Evolutionary conservation across 1,140 invertebrate genomes (phyloP).

Genomic region (Brevipalpus yothersi): DNA sequence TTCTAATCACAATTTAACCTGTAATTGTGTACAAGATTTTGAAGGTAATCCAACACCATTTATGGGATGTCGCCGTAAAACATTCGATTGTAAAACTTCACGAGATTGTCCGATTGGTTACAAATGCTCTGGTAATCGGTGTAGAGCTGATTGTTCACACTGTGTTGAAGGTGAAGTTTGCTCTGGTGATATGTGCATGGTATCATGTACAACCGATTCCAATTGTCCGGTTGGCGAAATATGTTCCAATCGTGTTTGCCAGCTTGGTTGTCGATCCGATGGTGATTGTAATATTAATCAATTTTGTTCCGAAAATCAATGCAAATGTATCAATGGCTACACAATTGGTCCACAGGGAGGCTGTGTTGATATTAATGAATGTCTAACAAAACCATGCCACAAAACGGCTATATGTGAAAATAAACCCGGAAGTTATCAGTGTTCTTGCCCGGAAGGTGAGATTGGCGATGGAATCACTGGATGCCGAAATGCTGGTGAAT

Average conservation of each 20-base stretch:
- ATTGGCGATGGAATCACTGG: constrained; percentile 40
- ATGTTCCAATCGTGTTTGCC: constrained; percentile 39
- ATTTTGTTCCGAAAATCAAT: constrained; percentile 50
- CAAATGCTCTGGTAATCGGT: constrained; percentile 11
- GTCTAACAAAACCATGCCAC: constrained; percentile 42
- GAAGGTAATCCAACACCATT: constrained; percentile 56
- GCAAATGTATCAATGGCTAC: constrained; percentile 37
- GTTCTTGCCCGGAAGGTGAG: constrained; percentile 45
- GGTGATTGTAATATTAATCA: constrained; percentile 50
- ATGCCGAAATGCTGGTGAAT: constrained; percentile 39
- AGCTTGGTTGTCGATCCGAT: constrained; percentile 47
- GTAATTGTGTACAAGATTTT: too few species aligned
- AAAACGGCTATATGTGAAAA: constrained; percentile 30
- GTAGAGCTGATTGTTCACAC: constrained; percentile 12
- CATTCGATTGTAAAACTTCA: constrained; percentile 27
- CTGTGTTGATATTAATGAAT: constrained; percentile 48
- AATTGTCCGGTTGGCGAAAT: constrained; percentile 69
- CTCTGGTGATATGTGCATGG: constrained; percentile 11
- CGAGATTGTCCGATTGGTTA: constrained; percentile 13
- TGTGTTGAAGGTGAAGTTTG: constrained; percentile 15
- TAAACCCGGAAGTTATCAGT: constrained; percentile 39
- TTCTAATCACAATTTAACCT: too few species aligned
- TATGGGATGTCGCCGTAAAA: constrained; percentile 53
- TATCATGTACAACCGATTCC: constrained; percentile 50
- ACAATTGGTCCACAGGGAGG: constrained; percentile 47